Percentiles rank a stretch among this genome's conserved stretches.
These are phyloP conservation scores for Orthosia gothica DNA, from an alignment of 2,888 invertebrate species.

Conservation along the genomic window DNA sequence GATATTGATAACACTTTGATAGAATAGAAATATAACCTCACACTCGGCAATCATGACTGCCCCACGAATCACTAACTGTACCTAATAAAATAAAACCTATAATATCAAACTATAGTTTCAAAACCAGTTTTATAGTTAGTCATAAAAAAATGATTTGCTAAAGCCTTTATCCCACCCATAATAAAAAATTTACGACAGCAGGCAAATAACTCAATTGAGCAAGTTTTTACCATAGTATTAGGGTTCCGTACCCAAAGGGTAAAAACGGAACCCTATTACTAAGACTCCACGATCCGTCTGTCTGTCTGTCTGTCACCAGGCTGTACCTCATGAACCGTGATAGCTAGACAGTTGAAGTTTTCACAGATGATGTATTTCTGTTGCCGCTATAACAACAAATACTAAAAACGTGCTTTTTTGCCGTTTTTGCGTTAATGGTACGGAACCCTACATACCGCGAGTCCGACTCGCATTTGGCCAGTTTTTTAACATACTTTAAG, in stretches of 20 bases:
- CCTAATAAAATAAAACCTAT: conserved; percentile 4
- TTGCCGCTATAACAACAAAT: too few relatives aligned
- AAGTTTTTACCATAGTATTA: conserved; percentile 13
- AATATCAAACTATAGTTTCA: not conserved
- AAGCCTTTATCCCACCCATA: not conserved
- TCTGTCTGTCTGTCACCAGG: too few relatives aligned
- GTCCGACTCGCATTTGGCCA: too few relatives aligned
- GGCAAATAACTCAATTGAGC: not conserved
- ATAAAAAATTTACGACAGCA: conserved; percentile 7
- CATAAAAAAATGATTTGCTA: conserved; percentile 6
- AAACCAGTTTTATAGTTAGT: conserved; percentile 20
- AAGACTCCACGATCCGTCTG: too few relatives aligned
- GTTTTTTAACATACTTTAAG: not conserved
- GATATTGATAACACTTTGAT: not conserved
- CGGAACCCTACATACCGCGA: too few relatives aligned
- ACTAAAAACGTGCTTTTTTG: too few relatives aligned
- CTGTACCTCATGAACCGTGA: too few relatives aligned
- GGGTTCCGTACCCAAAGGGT: too few relatives aligned
- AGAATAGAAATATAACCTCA: not conserved
- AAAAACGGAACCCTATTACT: too few relatives aligned
- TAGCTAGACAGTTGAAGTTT: too few relatives aligned
- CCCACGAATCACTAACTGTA: not conserved
- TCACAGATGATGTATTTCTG: too few relatives aligned
- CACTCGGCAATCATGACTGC: not conserved
- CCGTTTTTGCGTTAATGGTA: too few relatives aligned